phyloP scores from a whole-genome alignment of 1,140 invertebrate genomes.

The Lordiphosa collinella region DNA sequence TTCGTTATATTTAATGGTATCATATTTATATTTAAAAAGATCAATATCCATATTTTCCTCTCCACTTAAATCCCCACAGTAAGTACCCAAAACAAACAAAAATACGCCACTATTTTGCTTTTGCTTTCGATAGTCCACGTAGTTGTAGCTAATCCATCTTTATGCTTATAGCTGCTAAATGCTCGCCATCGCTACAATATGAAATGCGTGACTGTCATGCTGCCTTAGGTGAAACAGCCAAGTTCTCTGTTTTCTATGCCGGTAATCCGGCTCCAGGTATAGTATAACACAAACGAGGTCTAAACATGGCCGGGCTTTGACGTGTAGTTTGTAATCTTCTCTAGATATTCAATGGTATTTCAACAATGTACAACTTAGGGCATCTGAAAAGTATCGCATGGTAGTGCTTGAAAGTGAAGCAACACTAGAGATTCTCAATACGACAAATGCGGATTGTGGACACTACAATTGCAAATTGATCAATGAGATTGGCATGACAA shows the following conservation, averaged over 20 bases:
- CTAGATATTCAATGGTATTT: slow-evolving; percentile 90
- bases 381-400: slow-evolving; percentile 86
- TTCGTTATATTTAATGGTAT: too few species aligned
- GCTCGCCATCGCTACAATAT: slow-evolving; percentile 89
- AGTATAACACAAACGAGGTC: slow-evolving; percentile 22
- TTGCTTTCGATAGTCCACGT: slow-evolving; percentile 3
- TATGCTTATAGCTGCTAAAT: slow-evolving; percentile 86
- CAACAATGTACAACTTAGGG: slow-evolving; percentile 89
- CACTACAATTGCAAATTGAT: slow-evolving; percentile 92
- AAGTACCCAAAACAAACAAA: slow-evolving; percentile 37
- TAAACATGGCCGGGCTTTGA: background rate
- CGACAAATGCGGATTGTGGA: slow-evolving; percentile 87
- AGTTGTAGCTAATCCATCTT: slow-evolving; percentile 49
- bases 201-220: slow-evolving; percentile 88
- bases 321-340: background rate
- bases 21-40: too few species aligned
- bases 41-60: too few species aligned
- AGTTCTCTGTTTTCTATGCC: slow-evolving; percentile 88
- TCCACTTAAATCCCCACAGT: slow-evolving; percentile 8
- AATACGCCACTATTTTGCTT: slow-evolving; percentile 5
- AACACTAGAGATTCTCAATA: slow-evolving; percentile 85
- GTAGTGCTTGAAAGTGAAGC: slow-evolving; percentile 86
- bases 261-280: slow-evolving; percentile 92
- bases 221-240: slow-evolving; percentile 86
- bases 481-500: slow-evolving; percentile 89